phyloP scores from a whole-genome alignment of 2,888 invertebrate species.

The Capitulum mitella region DNA sequence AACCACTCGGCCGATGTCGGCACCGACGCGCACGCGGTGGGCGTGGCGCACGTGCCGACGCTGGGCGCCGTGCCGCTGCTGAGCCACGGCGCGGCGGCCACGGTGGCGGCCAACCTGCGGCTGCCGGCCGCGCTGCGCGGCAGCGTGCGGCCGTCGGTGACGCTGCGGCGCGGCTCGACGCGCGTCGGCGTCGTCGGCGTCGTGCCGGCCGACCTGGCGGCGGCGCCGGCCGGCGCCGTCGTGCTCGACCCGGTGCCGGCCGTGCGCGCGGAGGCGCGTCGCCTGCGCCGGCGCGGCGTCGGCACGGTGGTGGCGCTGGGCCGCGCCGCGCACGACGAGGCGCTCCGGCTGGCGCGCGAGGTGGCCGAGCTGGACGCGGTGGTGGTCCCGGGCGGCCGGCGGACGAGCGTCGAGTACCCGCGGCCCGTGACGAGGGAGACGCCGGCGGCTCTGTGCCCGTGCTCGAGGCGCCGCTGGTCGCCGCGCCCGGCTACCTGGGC shows the following conservation, averaged over 20 bases:
- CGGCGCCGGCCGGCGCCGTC: background rate
- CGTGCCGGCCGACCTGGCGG: background rate
- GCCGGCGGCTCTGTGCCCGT: background rate
- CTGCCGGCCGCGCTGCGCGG: background rate
- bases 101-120: constrained; percentile 3
- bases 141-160: background rate
- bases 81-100: background rate
- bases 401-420: background rate
- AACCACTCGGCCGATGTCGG: background rate
- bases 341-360: background rate
- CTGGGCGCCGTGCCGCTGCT: background rate
- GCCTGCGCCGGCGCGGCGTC: background rate
- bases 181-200: background rate
- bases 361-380: background rate
- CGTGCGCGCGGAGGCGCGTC: background rate
- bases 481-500: background rate
- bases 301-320: background rate
- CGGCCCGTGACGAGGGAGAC: background rate
- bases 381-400: background rate
- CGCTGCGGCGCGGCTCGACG: background rate
- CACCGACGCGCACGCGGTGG: background rate
- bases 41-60: background rate
- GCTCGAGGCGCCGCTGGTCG: background rate
- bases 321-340: background rate
- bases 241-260: background rate